Conservation (phyloP, 2,113 vertebrate genomes). For the Lophura nycthemera region DNA sequence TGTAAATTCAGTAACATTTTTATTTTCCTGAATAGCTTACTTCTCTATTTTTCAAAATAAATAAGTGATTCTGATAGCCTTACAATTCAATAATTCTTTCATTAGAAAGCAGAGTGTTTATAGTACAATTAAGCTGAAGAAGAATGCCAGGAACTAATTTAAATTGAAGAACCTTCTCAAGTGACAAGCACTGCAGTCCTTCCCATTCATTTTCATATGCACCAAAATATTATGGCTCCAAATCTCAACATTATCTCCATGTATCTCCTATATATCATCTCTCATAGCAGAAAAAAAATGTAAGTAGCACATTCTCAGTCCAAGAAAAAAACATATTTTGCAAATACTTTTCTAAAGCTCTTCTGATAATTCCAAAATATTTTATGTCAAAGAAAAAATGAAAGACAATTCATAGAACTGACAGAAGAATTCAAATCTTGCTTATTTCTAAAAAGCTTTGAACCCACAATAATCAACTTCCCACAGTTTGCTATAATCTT, state of each 20-base stretch:
- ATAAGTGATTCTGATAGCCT: background rate
- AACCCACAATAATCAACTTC: constrained; percentile 4
- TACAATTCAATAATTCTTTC: background rate
- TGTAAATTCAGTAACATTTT: background rate
- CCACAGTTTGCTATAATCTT: background rate
- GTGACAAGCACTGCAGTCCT: background rate
- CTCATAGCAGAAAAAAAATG: background rate
- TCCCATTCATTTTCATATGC: background rate
- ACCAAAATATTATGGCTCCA: background rate
- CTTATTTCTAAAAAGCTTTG: constrained; percentile 22
- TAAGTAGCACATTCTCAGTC: background rate
- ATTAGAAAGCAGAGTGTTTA: background rate
- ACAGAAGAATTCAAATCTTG: background rate
- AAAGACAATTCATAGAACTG: background rate
- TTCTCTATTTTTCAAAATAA: background rate
- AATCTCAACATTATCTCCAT: background rate
- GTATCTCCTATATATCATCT: background rate
- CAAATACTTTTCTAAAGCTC: background rate
- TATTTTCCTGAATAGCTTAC: background rate
- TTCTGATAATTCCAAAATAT: background rate
- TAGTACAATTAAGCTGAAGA: background rate
- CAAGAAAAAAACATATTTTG: background rate
- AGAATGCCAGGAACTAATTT: background rate
- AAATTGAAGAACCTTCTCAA: background rate
- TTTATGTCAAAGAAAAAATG: background rate